These are phyloP conservation scores for Lonchura striata DNA, from an alignment of 2,113 vertebrate species.

Conservation along the genomic window DNA sequence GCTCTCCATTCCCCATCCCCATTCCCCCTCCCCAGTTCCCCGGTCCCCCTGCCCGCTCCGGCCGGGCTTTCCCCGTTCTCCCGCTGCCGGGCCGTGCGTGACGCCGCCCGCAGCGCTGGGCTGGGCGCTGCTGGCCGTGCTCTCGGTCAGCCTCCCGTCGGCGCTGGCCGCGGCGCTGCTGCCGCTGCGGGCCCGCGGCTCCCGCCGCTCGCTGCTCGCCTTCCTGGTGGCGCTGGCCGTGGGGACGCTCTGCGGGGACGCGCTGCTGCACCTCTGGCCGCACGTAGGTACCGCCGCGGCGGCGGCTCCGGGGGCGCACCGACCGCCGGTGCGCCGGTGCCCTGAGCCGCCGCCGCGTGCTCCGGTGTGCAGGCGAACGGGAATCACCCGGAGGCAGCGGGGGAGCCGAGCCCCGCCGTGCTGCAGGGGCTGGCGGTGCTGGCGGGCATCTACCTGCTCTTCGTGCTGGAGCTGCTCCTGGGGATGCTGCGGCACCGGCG, in stretches of 20 bases:
- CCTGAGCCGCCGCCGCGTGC: rapidly evolving
- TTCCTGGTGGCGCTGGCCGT: conserved; percentile 83
- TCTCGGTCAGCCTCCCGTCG: conserved; percentile 75
- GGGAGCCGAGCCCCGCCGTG: neutral
- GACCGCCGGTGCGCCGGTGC: rapidly evolving
- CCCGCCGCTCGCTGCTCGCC: conserved; percentile 69
- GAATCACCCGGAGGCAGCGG: neutral
- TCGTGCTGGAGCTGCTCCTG: conserved; percentile 75
- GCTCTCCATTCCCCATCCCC: too few species aligned
- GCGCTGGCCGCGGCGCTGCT: conserved; percentile 72
- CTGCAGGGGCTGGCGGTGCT: conserved; percentile 73
- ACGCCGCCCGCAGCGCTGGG: conserved; percentile 65
- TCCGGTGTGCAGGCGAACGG: neutral
- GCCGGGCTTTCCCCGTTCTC: too few species aligned
- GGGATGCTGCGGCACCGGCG: conserved; percentile 4
- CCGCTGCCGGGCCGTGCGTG: neutral
- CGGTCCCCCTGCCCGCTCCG: too few species aligned
- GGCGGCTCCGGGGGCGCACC: neutral
- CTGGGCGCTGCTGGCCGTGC: conserved; percentile 75
- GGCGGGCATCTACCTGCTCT: conserved; percentile 78
- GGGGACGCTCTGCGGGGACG: conserved; percentile 84
- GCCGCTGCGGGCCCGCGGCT: conserved; percentile 63
- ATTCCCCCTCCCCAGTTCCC: too few species aligned
- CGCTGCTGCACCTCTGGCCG: conserved; percentile 82
- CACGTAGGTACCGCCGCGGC: conserved; percentile 70